Evolutionary conservation across 2,888 invertebrate species (phyloP).

Genomic region (Sinohyriopsis cumingii): DNA sequence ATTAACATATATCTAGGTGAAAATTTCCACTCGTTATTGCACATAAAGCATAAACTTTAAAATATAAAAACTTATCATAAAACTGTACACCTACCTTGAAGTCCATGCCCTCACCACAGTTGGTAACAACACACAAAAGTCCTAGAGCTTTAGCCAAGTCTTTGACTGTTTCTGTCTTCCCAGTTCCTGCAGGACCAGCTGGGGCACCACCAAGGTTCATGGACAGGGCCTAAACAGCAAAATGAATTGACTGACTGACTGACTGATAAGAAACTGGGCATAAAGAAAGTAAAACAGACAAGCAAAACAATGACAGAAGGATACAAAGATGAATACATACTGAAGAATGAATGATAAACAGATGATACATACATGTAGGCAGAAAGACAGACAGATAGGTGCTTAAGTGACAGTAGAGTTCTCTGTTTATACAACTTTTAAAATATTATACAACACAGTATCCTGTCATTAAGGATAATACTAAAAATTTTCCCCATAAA

Average conservation of each 20-base stretch:
- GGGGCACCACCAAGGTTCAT: constrained; percentile 95
- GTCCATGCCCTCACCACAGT: constrained; percentile 96
- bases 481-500: too few species aligned
- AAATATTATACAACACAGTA: too few species aligned
- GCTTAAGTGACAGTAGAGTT: neutral
- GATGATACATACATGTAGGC: too few species aligned
- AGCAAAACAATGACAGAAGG: too few species aligned
- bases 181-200: constrained; percentile 79
- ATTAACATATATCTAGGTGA: too few species aligned
- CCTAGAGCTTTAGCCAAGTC: constrained; percentile 90
- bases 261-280: too few species aligned
- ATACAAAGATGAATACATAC: too few species aligned
- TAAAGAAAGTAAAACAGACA: too few species aligned
- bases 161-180: constrained; percentile 93
- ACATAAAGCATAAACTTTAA: neutral
- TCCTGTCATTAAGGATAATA: too few species aligned
- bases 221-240: constrained; percentile 78
- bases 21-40: neutral
- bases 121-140: constrained; percentile 76
- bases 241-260: too few species aligned
- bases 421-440: neutral
- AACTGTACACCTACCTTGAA: constrained; percentile 53
- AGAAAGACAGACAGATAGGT: neutral
- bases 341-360: too few species aligned
- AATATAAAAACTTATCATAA: neutral